These are phyloP conservation scores for Drosophila neotestacea DNA, from an alignment of 2,888 invertebrate species.

Conservation along the genomic window DNA sequence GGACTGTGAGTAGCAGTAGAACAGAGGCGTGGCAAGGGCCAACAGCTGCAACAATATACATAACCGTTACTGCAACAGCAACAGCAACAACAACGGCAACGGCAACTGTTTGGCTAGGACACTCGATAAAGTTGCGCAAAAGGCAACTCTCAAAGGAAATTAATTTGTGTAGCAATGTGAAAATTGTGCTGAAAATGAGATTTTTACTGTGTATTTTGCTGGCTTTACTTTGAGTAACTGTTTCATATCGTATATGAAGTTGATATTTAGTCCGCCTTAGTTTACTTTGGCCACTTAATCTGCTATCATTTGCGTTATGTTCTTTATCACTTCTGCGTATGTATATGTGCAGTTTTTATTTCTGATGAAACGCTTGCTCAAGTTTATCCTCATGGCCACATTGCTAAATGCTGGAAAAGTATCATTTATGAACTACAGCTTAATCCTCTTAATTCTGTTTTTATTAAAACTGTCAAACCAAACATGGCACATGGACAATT, in stretches of 20 bases:
- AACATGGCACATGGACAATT: not conserved
- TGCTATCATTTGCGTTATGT: not conserved
- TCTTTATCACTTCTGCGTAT: not conserved
- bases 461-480: slow-evolving; percentile 27
- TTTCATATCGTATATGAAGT: slow-evolving; percentile 5
- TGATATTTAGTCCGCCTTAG: slow-evolving; percentile 1
- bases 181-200: slow-evolving; percentile 72
- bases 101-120: slow-evolving; percentile 55
- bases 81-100: slow-evolving; percentile 5
- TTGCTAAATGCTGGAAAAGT: slow-evolving; percentile 6
- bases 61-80: slow-evolving; percentile 67
- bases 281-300: slow-evolving; percentile 1
- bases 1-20: slow-evolving; percentile 9
- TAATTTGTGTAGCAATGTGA: slow-evolving; percentile 78
- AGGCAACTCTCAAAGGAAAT: slow-evolving; percentile 76
- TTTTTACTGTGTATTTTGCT: slow-evolving; percentile 47
- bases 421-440: slow-evolving; percentile 30
- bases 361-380: slow-evolving; percentile 1
- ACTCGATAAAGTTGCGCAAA: slow-evolving; percentile 74
- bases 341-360: not conserved
- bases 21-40: slow-evolving; percentile 9
- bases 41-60: slow-evolving; percentile 62
- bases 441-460: slow-evolving; percentile 33
- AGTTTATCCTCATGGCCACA: no score
- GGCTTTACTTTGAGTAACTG: slow-evolving; percentile 18